Conservation (phyloP, 2,888 invertebrate genomes). For the Parnassius glacialis region DNA sequence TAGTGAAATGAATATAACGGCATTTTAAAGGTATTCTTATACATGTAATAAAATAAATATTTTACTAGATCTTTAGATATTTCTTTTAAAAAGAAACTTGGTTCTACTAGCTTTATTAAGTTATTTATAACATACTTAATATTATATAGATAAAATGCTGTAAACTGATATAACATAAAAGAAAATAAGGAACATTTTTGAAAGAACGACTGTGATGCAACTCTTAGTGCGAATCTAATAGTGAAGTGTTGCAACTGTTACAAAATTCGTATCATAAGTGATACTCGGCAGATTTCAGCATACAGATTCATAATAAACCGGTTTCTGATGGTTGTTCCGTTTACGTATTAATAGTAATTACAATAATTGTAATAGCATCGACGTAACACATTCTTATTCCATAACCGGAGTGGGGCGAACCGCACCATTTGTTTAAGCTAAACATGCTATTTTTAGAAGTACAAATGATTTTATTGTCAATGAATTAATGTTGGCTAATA, state of each 20-base stretch:
- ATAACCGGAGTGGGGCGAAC: constrained; percentile 6
- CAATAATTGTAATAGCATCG: background rate
- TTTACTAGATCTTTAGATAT: background rate
- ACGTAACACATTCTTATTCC: constrained; percentile 8
- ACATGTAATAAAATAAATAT: background rate
- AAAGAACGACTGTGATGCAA: too few species aligned
- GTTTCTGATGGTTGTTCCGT: constrained; percentile 4
- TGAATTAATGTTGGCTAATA: too few species aligned
- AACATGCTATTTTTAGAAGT: background rate
- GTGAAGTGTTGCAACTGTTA: constrained; percentile 1
- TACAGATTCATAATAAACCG: constrained; percentile 7
- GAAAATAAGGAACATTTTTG: too few species aligned
- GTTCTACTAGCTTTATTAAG: too few species aligned
- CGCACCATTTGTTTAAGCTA: background rate
- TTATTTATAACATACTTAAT: too few species aligned
- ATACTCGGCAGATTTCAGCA: background rate
- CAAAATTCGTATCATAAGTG: background rate
- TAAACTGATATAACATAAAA: too few species aligned
- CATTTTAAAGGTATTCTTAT: constrained; percentile 24
- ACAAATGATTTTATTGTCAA: background rate
- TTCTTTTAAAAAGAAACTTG: too few species aligned
- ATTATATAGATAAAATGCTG: too few species aligned
- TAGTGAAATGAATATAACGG: constrained; percentile 40
- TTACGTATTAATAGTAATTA: background rate
- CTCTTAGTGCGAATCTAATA: too few species aligned